Evolutionary conservation across 1,140 invertebrate species (phyloP), one percentile per base, ranked within the genome.

Genomic region (Trachymyrmex septentrionalis): DNA sequence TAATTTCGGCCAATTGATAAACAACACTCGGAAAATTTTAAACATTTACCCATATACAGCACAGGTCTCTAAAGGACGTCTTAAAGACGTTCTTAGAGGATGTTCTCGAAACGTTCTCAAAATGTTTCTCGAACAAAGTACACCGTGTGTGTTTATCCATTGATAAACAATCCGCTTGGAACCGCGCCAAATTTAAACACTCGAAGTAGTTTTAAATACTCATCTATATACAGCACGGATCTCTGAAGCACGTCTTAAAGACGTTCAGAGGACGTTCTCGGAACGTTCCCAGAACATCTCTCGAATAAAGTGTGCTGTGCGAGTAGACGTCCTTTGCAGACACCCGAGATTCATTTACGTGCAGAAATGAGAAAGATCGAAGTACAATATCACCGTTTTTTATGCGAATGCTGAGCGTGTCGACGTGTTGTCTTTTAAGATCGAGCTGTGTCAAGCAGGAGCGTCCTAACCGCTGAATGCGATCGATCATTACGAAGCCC

Each of bases 381-480:
- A 34, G 16, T 57, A 3, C 34, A 48, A 24, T 69, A 44, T 44
- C 38, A 44, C 9, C 14, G 14, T 21, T 34, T 21, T 34, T 57
- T 12, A 50, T 10, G 19, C 14, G 12, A 1, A 7, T 7, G 38
- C 9, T 44, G 9, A 44, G 73, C 19, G 27, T 12, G 53, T 63
- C 55, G 19, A 38, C 0, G 55, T n/a, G 21, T 19, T 27, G 73
- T 38, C n/a, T 21, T 19, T 55, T 3, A 55, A 34, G 64, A 73
- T 84, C 69, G 38, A 61, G 14, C 12, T 27, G 57, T 55, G 72
- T 85, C 82, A 72, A 16, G 48, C 44, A 48, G 27, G 61, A 27
- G 9, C 61, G 72, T 85, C 82, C 59, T 55, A 55, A 24, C 63
- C 73, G 72, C 72, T 85, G 82, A 64, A 78, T 66, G 73, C 82